Conservation (phyloP, 2,797 vertebrate species). For the Chromobotia macracanthus region DNA sequence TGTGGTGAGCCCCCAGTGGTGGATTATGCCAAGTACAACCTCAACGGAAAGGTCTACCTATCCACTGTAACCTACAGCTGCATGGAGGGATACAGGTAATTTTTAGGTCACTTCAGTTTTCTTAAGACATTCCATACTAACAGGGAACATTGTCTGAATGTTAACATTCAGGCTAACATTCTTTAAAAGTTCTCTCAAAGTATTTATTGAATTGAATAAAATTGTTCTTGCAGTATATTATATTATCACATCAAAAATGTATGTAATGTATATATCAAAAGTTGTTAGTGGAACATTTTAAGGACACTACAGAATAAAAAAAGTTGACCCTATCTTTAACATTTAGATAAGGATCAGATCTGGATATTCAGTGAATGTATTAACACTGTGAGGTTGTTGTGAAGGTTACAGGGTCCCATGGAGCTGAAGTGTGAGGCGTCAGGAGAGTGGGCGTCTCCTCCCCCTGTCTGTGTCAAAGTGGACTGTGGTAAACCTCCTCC, state of each 20-base stretch:
- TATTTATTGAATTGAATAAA: too few species aligned
- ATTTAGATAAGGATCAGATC: background rate
- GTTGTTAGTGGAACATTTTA: background rate
- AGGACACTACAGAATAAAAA: background rate
- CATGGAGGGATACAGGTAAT: conserved; percentile 90
- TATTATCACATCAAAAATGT: too few species aligned
- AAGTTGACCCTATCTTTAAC: background rate
- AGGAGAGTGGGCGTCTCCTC: conserved; percentile 85
- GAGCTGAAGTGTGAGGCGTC: conserved; percentile 84
- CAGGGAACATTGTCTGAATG: too few species aligned
- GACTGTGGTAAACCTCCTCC: conserved; percentile 84
- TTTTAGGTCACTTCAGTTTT: background rate
- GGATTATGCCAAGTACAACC: conserved; percentile 78
- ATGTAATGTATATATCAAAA: too few species aligned
- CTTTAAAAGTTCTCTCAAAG: too few species aligned
- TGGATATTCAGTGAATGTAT: background rate
- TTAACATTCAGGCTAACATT: too few species aligned
- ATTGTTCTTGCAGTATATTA: too few species aligned
- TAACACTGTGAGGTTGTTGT: conserved; percentile 55
- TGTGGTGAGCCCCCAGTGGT: conserved; percentile 81
- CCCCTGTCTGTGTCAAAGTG: conserved; percentile 82
- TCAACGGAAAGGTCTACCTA: conserved; percentile 82
- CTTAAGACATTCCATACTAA: too few species aligned
- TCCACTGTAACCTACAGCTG: conserved; percentile 87
- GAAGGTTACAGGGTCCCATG: conserved; percentile 88